Conservation (phyloP, 2,888 invertebrate species). For the Rotaria magnacalcarata region DNA sequence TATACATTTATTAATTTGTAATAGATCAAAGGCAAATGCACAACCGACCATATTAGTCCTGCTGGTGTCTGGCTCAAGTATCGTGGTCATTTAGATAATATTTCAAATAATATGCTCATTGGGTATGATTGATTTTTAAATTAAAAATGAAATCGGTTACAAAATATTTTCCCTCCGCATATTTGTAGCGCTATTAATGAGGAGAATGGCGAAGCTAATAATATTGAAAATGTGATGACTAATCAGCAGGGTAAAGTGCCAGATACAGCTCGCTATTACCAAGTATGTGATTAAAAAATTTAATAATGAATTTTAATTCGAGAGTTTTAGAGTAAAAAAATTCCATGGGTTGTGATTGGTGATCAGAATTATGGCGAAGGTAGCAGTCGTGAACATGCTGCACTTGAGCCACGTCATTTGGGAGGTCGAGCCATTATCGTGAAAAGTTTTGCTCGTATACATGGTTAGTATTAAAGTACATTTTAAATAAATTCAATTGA, state of each 20-base stretch:
- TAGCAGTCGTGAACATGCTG: conserved; percentile 84
- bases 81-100: conserved; percentile 96
- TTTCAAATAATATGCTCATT: conserved; percentile 98
- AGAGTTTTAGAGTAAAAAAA: conserved; percentile 13
- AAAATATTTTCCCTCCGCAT: neutral
- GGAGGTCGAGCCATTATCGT: conserved; percentile 91
- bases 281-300: conserved; percentile 63
- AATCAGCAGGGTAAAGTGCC: conserved; percentile 85
- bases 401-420: conserved; percentile 86
- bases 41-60: conserved; percentile 98
- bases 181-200: conserved; percentile 61
- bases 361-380: conserved; percentile 70
- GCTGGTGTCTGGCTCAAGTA: conserved; percentile 99
- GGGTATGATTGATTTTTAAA: conserved; percentile 63
- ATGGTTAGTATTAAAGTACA: conserved; percentile 62
- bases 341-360: conserved; percentile 75
- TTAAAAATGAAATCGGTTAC: no score
- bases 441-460: conserved; percentile 96
- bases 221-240: conserved; percentile 80
- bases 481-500: neutral
- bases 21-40: conserved; percentile 91
- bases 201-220: conserved; percentile 68
- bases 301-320: no score
- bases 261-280: conserved; percentile 88
- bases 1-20: no score